Base-by-base conservation (phyloP, 2,113 vertebrate genomes). In the Piprites chloris region DNA sequence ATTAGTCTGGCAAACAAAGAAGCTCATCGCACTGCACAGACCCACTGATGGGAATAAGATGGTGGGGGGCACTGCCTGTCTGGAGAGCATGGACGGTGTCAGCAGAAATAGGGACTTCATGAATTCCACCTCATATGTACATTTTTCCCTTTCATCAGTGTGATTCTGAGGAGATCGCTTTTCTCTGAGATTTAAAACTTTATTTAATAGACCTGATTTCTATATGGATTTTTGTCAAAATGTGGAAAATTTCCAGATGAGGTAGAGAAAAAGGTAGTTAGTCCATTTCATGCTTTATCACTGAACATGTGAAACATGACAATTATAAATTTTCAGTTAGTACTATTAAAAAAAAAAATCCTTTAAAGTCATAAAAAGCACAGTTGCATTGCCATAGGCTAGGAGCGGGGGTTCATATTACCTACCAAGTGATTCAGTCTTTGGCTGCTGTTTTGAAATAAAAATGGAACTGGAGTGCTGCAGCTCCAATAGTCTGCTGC, bases 1-100 rank as follows among this genome's bases (percentile, higher is more conserved):
- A 93, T 80, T 95, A 90, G 37, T 79, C 85, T n/a, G 26, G 77
- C 81, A 97, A 95, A 81, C 41, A 79, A 58, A 94, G 69, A 50
- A 27, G 35, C 72, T 95, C 79, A 52, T 75, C 75, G 82, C 72
- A 35, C 30, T 35, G 77, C 50, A 67, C 67, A 89, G 67, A 72
- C 58, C 53, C 16, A 17, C 47, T 46, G 26, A 39, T 12, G 44
- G 14, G 53, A 87, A 23, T 28, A 67, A 39, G 61, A 39, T 3
- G 6, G 42, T 55, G 55, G 13, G 69, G 32, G 81, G 49, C 37
- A 30, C 46, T 74, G 49, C 32, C 20, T 49, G 39, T 24, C 37
- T 80, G 72, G 79, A 80, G 15, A 30, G 21, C 24, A 26, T 63
- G 47, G 49, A 46, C 35, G 9, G 7, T 59, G 39, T 19, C 23